Conservation (phyloP, 1,140 invertebrate genomes). For the Ectropis grisescens region DNA sequence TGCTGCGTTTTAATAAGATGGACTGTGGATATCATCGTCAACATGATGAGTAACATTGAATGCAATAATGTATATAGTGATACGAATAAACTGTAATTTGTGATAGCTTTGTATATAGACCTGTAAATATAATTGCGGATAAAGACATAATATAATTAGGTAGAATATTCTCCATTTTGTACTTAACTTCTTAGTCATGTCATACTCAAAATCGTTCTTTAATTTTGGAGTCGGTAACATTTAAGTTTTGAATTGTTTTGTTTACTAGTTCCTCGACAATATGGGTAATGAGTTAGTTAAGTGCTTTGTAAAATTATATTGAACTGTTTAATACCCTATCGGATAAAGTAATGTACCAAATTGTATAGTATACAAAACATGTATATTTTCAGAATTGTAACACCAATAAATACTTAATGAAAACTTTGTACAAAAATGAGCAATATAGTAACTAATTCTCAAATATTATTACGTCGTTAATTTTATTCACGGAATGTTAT, state of each 20-base stretch:
- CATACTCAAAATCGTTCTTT: conserved; percentile 15
- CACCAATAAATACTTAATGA: conserved; percentile 64
- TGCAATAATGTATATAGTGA: conserved; percentile 68
- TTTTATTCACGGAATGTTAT: conserved; percentile 45
- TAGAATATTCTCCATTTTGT: conserved; percentile 40
- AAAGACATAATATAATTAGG: conserved; percentile 28
- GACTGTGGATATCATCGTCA: conserved; percentile 31
- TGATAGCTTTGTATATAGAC: conserved; percentile 67
- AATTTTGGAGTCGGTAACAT: no score
- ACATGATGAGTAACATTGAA: conserved; percentile 30
- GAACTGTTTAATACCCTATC: conserved; percentile 20
- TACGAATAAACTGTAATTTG: conserved; percentile 61
- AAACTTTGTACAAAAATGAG: conserved; percentile 68
- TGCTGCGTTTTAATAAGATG: conserved; percentile 22
- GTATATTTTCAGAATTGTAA: conserved; percentile 59
- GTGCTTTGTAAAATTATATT: conserved; percentile 35
- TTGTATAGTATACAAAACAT: conserved; percentile 40
- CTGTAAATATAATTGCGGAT: conserved; percentile 52
- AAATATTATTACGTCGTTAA: conserved; percentile 53
- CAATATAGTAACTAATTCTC: conserved; percentile 61
- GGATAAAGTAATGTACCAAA: conserved; percentile 38
- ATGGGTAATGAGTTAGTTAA: conserved; percentile 40
- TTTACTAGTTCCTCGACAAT: conserved; percentile 47
- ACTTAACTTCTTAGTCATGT: conserved; percentile 50
- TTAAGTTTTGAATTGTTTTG: conserved; percentile 15